These are phyloP conservation scores for Elaeidobius kamerunicus DNA, from an alignment of 2,888 invertebrate genomes.

Conservation along the genomic window DNA sequence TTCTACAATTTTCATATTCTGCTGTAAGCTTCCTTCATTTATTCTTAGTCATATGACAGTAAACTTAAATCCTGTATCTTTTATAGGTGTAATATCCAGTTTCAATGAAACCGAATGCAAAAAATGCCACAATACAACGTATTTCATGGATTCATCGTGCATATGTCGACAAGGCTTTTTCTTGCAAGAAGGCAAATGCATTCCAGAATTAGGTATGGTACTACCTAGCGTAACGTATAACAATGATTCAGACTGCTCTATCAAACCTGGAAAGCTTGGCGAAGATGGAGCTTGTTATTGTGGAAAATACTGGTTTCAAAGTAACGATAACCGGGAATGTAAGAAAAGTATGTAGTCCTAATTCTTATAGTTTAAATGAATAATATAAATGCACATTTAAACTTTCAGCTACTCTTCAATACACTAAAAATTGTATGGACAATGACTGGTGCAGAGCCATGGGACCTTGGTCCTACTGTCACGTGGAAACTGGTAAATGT, in stretches of 20 bases:
- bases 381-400: too few species aligned
- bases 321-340: constrained; percentile 36
- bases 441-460: constrained; percentile 40
- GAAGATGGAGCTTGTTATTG: constrained; percentile 36
- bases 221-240: constrained; percentile 22
- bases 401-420: constrained; percentile 37
- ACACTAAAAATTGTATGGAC: constrained; percentile 35
- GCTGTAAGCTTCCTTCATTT: too few species aligned
- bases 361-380: too few species aligned
- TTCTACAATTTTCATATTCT: too few species aligned
- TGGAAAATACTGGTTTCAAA: constrained; percentile 37
- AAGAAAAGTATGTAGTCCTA: constrained; percentile 39
- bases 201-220: constrained; percentile 37
- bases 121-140: constrained; percentile 20
- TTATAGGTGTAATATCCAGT: neutral
- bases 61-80: too few species aligned
- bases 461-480: constrained; percentile 37
- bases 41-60: too few species aligned
- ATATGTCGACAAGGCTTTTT: constrained; percentile 36
- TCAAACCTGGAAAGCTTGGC: constrained; percentile 35
- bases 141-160: constrained; percentile 29
- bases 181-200: constrained; percentile 26
- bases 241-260: constrained; percentile 32
- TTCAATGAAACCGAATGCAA: constrained; percentile 15
- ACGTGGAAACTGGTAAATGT: constrained; percentile 31